Base-by-base conservation (phyloP, 2,797 vertebrate genomes). In the Peromyscus eremicus region DNA sequence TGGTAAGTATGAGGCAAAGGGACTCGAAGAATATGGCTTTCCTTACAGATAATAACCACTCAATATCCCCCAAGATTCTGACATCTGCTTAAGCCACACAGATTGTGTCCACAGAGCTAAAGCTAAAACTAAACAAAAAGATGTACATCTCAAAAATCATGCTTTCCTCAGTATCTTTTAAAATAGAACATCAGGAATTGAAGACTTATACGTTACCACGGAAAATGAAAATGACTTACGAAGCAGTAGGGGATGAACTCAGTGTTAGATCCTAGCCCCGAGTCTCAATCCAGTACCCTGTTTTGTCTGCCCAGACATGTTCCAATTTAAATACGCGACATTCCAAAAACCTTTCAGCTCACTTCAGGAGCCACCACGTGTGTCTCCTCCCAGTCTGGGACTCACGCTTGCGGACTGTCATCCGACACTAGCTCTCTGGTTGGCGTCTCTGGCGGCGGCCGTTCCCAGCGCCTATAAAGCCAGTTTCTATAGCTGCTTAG, bases 321-420 rank as follows among this genome's bases (percentile, higher is more conserved):
- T 95, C 81, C 73, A 94, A 37, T 43, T 95, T 29, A 88, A 96
- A 95, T 92, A 93, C 46, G 1, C 70, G 81, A 73, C 88, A 84
- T 95, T 91, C 82, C 64, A 62, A 94, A 86, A 92, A 60, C 37
- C 49, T 97, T 97, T 94, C 29, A 75, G 55, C 55, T 95, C 73
- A 27, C 92, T 97, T 95, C 66, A 91, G 94, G 82, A 93, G 86
- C 97, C 75, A 85, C 60, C 27, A 32, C 21, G 37, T 49, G n/a
- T 32, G 60, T 73, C 71, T 95, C 85, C 64, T 77, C 55, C 89
- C 34, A 77, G 80, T 81, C 92, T 71, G 14, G 83, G 82, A 49
- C 37, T 82, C 46, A 25, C 80, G 34, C 76, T 95, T 95, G 76
- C 66, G 88, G 34, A 37, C 66, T 90, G 81, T 76, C 79, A 64